Percentiles rank a stretch among this genome's conserved stretches.
Evolutionary conservation across 1,140 invertebrate genomes (phyloP).

Genomic region (Drosophila teissieri): DNA sequence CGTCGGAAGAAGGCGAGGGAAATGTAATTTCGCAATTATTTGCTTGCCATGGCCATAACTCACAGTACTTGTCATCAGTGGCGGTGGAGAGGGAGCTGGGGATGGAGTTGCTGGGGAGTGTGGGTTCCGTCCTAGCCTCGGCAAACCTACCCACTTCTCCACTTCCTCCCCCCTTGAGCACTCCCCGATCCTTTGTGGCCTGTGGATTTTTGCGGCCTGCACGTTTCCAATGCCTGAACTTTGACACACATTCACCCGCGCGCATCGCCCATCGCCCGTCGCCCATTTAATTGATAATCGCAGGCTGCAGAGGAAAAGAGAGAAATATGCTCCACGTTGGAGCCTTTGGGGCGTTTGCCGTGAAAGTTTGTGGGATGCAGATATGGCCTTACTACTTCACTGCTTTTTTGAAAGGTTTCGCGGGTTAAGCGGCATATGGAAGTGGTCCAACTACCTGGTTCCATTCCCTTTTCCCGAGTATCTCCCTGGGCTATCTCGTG

Average conservation of each 20-base stretch:
- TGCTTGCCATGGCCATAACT: slow-evolving; percentile 78
- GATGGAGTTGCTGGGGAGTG: slow-evolving; percentile 23
- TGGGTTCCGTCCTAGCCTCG: slow-evolving; percentile 54
- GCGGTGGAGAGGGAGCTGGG: not conserved
- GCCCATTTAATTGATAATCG: slow-evolving; percentile 69
- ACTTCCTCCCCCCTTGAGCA: not conserved
- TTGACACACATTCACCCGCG: slow-evolving; percentile 75
- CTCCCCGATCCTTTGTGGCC: slow-evolving; percentile 18
- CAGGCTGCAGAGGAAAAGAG: slow-evolving; percentile 47
- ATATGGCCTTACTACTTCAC: slow-evolving; percentile 22
- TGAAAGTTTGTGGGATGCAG: slow-evolving; percentile 54
- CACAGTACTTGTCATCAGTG: slow-evolving; percentile 59
- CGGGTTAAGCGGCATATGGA: slow-evolving; percentile 32
- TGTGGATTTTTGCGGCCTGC: slow-evolving; percentile 63
- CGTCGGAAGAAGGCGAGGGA: slow-evolving; percentile 19
- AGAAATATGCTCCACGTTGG: slow-evolving; percentile 74
- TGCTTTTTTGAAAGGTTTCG: slow-evolving; percentile 38
- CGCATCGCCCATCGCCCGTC: slow-evolving; percentile 10
- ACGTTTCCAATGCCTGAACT: slow-evolving; percentile 79
- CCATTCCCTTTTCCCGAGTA: slow-evolving; percentile 14
- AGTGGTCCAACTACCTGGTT: slow-evolving; percentile 39
- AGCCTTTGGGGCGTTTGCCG: slow-evolving; percentile 72
- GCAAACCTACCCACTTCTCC: not conserved
- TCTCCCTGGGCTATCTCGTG: slow-evolving; percentile 49
- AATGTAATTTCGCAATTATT: slow-evolving; percentile 81